Percentiles rank a stretch among this genome's conserved stretches.
Conservation (phyloP, 2,113 vertebrate species). For the Phrynocephalus versicolor region DNA sequence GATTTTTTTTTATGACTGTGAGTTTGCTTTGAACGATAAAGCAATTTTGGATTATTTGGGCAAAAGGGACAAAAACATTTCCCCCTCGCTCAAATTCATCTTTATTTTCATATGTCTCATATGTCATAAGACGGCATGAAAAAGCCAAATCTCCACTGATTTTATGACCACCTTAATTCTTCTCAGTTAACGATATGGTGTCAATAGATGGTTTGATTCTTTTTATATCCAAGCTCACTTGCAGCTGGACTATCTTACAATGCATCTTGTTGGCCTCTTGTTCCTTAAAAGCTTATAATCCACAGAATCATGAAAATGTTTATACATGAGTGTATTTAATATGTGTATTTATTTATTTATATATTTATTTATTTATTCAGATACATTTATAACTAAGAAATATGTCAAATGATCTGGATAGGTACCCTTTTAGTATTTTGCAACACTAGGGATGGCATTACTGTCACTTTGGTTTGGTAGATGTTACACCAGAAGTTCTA, state of each 20-base stretch:
- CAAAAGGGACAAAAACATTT: fast-evolving
- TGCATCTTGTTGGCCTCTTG: neutral
- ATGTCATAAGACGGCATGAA: neutral
- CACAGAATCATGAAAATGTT: neutral
- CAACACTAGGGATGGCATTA: neutral
- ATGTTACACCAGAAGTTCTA: neutral
- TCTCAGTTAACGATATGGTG: neutral
- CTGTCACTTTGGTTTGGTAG: neutral
- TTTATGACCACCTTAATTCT: neutral
- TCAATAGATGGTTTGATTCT: fast-evolving
- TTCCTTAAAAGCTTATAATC: slow-evolving; percentile 15
- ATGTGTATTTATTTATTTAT: neutral
- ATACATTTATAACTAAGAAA: neutral
- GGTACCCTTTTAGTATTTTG: neutral
- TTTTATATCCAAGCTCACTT: neutral
- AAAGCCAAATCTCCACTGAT: neutral
- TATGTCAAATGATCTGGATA: neutral
- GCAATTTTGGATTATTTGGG: fast-evolving
- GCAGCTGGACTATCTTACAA: too few species aligned
- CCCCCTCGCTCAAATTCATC: neutral
- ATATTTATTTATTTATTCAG: neutral
- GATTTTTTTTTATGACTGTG: neutral
- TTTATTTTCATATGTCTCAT: neutral
- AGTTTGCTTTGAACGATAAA: neutral
- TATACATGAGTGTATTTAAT: neutral